Conservation (phyloP, 53 echinoderm and acorn worm species). For the Arbacia lixula region DNA sequence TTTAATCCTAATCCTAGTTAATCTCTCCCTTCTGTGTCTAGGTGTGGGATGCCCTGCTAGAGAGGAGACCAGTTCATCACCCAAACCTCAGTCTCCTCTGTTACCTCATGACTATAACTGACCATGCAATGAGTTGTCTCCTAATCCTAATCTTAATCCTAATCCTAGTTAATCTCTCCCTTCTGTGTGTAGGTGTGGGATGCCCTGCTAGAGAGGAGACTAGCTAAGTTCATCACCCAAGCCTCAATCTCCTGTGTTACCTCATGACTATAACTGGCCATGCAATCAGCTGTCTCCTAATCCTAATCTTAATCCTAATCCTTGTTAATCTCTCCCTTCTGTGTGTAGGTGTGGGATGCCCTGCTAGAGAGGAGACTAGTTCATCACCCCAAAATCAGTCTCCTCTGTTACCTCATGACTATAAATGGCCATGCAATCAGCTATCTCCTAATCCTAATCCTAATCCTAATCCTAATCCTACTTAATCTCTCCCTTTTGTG, state of each 20-base stretch:
- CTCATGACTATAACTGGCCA: slow-evolving; percentile 84
- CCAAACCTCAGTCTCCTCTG: slow-evolving; percentile 64
- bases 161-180: too few species aligned
- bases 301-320: too few species aligned
- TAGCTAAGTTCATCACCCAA: slow-evolving; percentile 39
- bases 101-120: slow-evolving; percentile 82
- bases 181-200: slow-evolving; percentile 75
- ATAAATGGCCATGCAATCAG: slow-evolving; percentile 84
- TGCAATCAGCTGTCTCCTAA: slow-evolving; percentile 70
- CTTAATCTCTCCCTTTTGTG: too few species aligned
- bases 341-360: slow-evolving; percentile 82
- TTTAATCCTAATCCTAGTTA: too few species aligned
- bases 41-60: slow-evolving; percentile 86
- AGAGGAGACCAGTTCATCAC: slow-evolving; percentile 53
- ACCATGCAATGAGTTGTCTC: slow-evolving; percentile 80
- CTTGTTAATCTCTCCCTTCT: neutral
- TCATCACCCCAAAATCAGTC: slow-evolving; percentile 43
- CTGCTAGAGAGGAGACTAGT: slow-evolving; percentile 63
- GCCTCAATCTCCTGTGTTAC: slow-evolving; percentile 70
- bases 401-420: slow-evolving; percentile 82
- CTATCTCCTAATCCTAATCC: slow-evolving; percentile 12
- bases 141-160: too few species aligned
- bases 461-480: neutral
- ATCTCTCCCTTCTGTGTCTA: slow-evolving; percentile 16
- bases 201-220: slow-evolving; percentile 67